phyloP scores from a whole-genome alignment of 2,797 vertebrate species.

The Urosaurus nigricauda region DNA sequence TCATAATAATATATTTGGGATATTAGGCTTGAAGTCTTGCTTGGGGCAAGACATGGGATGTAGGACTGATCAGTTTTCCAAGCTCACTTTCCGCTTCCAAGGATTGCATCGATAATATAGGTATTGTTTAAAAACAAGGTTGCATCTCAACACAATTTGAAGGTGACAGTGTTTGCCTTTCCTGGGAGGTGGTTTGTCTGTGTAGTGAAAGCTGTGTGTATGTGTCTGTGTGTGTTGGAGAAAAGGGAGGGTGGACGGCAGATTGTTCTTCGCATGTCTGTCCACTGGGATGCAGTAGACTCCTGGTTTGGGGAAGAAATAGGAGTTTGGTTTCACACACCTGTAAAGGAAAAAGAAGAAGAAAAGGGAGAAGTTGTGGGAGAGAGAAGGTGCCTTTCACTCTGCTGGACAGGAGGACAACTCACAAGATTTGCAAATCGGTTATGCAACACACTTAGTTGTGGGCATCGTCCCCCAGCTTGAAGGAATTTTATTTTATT shows the following conservation, averaged over 20 bases:
- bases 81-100: background rate
- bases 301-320: slow-evolving; percentile 36
- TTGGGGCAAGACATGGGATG: too few species aligned
- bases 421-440: background rate
- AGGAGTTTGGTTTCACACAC: background rate
- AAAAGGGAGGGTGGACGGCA: slow-evolving; percentile 25
- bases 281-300: slow-evolving; percentile 75
- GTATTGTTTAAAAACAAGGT: too few species aligned
- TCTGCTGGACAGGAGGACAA: too few species aligned
- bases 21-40: background rate
- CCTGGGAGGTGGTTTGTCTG: too few species aligned
- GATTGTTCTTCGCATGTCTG: slow-evolving; percentile 53
- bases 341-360: background rate
- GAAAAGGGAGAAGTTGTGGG: background rate
- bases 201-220: background rate
- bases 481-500: background rate
- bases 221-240: background rate
- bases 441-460: background rate
- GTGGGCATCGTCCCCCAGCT: background rate
- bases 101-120: background rate
- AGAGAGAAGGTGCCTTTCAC: background rate
- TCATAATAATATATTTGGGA: background rate
- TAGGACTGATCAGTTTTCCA: background rate
- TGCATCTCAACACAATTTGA: background rate
- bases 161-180: background rate